Percentiles rank a stretch among this genome's conserved stretches.
These are phyloP conservation scores for Nyctereutes procyonoides DNA, from an alignment of 2,113 vertebrate genomes.

Conservation along the genomic window DNA sequence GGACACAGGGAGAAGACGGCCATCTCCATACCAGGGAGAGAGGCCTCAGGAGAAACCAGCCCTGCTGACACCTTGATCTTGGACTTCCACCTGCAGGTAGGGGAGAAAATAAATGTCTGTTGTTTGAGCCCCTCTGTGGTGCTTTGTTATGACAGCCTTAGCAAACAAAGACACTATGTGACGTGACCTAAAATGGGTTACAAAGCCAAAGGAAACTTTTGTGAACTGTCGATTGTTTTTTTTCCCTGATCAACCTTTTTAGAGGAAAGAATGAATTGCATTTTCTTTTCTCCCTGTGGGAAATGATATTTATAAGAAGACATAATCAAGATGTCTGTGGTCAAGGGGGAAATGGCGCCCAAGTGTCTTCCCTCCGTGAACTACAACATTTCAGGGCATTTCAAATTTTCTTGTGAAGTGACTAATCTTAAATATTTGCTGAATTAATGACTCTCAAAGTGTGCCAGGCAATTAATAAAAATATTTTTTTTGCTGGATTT, in stretches of 20 bases:
- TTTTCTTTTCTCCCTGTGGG: not conserved
- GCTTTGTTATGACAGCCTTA: not conserved
- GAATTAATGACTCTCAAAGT: not conserved
- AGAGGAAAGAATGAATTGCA: not conserved
- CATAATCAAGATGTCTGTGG: not conserved
- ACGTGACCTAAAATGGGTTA: accelerated
- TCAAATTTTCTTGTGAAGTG: not conserved
- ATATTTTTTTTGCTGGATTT: not conserved
- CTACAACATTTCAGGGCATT: not conserved
- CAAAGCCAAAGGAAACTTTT: not conserved
- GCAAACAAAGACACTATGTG: not conserved
- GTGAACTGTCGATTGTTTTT: too few relatives aligned
- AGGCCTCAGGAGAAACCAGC: not conserved
- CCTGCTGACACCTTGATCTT: not conserved
- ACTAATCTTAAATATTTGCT: not conserved
- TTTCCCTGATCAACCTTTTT: not conserved
- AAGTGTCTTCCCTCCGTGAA: not conserved
- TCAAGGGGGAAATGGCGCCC: too few relatives aligned
- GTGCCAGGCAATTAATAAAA: not conserved
- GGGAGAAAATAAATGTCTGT: not conserved
- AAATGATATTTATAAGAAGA: not conserved
- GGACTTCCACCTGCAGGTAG: not conserved
- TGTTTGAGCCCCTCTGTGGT: not conserved
- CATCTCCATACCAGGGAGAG: not conserved
- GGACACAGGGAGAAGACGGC: not conserved